Evolutionary conservation across 2,797 vertebrate genomes (phyloP).

Genomic region (Sternotherus odoratus): DNA sequence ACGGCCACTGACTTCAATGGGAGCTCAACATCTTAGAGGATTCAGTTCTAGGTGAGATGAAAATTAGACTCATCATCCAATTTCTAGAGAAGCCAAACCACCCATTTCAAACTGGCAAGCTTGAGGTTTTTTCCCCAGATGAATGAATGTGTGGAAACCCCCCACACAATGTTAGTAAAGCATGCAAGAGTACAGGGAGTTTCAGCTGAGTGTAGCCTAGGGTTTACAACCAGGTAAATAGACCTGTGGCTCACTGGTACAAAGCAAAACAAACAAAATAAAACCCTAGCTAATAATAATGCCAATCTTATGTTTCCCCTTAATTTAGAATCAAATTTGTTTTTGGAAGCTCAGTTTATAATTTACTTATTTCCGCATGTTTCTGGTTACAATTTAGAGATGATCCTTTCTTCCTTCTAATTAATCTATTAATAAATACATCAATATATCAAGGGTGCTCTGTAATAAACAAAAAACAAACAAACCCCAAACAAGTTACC

Average conservation of each 20-base stretch:
- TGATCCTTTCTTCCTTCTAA: constrained; percentile 46
- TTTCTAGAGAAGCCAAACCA: background rate
- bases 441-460: constrained; percentile 60
- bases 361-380: constrained; percentile 34
- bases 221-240: background rate
- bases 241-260: background rate
- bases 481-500: too few species aligned
- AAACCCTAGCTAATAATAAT: background rate
- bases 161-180: rapidly evolving
- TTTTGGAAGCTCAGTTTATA: constrained; percentile 54
- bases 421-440: constrained; percentile 75
- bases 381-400: constrained; percentile 57
- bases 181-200: background rate
- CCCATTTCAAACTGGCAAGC: background rate
- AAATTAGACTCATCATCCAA: background rate
- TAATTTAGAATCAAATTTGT: constrained; percentile 23
- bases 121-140: background rate
- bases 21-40: background rate
- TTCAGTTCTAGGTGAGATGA: background rate
- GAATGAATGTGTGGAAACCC: background rate
- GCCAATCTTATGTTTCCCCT: background rate
- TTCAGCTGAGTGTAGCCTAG: background rate
- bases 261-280: rapidly evolving
- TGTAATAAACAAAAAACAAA: constrained; percentile 66
- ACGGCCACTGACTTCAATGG: background rate